A percentile compares a stretch with the other conserved stretches of the same genome.
These are phyloP conservation scores for Lepidocolaptes lacrymiger DNA, from an alignment of 2,797 vertebrate genomes.

Conservation along the genomic window DNA sequence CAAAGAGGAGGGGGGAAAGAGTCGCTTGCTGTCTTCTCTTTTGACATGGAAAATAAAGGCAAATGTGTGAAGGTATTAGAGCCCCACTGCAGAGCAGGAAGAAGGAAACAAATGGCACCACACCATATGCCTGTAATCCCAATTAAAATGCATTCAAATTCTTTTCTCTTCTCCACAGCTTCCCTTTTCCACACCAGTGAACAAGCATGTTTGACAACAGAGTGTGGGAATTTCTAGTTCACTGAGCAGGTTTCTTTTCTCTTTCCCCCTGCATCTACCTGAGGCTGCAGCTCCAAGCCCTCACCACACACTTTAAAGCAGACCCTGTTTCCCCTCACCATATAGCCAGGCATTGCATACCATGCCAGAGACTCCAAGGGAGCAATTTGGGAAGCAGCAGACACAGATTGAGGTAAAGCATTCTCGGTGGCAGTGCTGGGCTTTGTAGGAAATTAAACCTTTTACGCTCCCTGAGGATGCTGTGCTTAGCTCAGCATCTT, in stretches of 20 bases:
- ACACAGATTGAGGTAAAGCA: background rate
- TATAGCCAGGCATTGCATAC: background rate
- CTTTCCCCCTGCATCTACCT: background rate
- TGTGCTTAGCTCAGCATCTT: background rate
- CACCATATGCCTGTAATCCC: background rate
- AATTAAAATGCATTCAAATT: background rate
- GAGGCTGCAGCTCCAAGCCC: background rate
- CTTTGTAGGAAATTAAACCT: background rate
- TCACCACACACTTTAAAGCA: rapidly evolving
- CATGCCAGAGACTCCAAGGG: background rate
- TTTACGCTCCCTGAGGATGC: background rate
- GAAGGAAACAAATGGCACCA: background rate
- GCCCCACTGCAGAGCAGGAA: constrained; percentile 10
- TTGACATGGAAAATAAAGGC: constrained; percentile 32
- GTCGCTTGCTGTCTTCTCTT: background rate
- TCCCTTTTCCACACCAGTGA: constrained; percentile 32
- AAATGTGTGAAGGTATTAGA: constrained; percentile 49
- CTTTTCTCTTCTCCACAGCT: constrained; percentile 21
- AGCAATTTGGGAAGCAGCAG: background rate
- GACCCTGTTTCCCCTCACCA: background rate
- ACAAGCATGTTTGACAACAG: constrained; percentile 42
- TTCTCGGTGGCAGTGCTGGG: background rate
- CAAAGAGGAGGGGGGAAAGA: background rate
- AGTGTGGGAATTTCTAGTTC: constrained; percentile 56
- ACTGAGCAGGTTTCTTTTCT: constrained; percentile 34